Evolutionary conservation across 2,888 invertebrate genomes (phyloP).

Genomic region (Spisula subtruncata): DNA sequence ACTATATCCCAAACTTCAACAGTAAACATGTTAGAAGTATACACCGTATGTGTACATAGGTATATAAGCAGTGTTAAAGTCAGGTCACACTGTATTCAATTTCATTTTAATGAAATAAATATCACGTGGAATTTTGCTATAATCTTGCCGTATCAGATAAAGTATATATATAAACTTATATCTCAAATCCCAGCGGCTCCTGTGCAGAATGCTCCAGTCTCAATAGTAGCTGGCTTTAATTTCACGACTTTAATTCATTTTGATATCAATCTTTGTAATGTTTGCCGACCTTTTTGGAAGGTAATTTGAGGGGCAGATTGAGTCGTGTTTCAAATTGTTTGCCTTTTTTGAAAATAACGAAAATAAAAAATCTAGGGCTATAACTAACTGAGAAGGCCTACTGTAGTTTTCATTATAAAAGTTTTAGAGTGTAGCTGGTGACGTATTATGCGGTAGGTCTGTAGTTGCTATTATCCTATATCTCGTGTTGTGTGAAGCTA

Average conservation of each 20-base stretch:
- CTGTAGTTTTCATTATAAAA: background rate
- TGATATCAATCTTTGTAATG: background rate
- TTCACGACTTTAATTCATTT: constrained; percentile 2
- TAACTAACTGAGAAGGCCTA: no score
- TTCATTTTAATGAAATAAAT: constrained; percentile 50
- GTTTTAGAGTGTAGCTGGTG: background rate
- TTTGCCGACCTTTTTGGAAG: background rate
- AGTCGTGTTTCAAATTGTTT: background rate
- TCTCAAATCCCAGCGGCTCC: background rate
- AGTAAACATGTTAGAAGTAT: background rate
- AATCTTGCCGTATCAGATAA: constrained; percentile 1
- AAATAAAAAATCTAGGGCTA: no score
- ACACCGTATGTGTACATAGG: background rate
- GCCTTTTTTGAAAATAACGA: background rate
- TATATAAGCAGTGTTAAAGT: background rate
- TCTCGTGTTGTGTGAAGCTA: background rate
- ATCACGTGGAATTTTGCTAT: constrained; percentile 10
- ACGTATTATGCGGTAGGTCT: background rate
- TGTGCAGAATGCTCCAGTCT: background rate
- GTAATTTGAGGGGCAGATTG: background rate
- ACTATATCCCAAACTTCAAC: background rate
- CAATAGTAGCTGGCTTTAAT: background rate
- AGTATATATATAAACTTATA: background rate
- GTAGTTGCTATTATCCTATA: background rate
- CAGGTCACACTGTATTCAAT: constrained; percentile 30